Evolutionary conservation across 2,113 vertebrate species (phyloP), one percentile per base, ranked within the genome.

Genomic region (Scomber scombrus): DNA sequence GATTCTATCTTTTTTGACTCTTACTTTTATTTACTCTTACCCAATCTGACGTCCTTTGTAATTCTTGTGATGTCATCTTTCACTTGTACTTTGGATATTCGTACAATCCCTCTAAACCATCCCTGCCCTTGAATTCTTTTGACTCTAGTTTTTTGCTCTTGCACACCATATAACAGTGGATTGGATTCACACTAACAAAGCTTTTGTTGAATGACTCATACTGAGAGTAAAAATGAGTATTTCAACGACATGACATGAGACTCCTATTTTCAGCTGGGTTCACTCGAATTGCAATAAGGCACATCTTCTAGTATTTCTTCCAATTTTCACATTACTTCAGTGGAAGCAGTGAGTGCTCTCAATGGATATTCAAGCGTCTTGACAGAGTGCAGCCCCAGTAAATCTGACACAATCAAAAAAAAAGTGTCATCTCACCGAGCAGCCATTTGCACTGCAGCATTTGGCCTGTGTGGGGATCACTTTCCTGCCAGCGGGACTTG

Each of bases 1-100:
- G 78, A 86, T 81, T 65, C 47, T 57, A 81, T 84, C 55, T 73
- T 23, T 81, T 78, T 66, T 81, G 70, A 82, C 81, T 79, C 47
- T 79, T 60, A 81, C 81, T 84, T 65, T 11, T 57, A 81, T 74
- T 51, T 84, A 71, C 75, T 78, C 66, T 78, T 62, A 50, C 9
- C 66, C 23, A 31, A 63, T 69, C 62, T 40, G 54, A 84, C 60
- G 74, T 55, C n/a, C 55, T 76, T 75, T 57, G 34, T 18, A 79
- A 56, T 12, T 68, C 58, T 71, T 29, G 11, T 47, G 14, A 71
- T 81, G 80, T 75, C 77, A 81, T 78, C 74, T 74, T 82, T 81
- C 73, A 83, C 70, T 87, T 80, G 52, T 18, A 45, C 68, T 87
- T 86, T 57, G 19, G 75, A 68, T 68, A 63, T 75, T 45, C 65